phyloP scores from a whole-genome alignment of 2,797 vertebrate genomes.

The Craterocephalus amniculus region DNA sequence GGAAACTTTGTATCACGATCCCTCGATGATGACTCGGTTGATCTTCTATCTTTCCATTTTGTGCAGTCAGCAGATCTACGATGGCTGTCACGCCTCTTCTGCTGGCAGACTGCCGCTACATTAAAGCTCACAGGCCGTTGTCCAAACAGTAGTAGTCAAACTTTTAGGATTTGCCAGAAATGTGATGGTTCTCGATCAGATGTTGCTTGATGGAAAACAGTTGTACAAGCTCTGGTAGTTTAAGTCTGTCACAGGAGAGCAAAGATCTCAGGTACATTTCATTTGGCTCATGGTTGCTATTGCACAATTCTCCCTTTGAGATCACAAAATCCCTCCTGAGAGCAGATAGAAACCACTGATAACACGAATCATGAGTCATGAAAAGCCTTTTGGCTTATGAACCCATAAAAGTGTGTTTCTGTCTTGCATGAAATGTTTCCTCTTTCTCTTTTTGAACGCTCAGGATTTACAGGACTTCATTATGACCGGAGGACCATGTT shows the following conservation, averaged over 20 bases:
- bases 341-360: too few relatives aligned
- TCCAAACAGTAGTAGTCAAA: neutral
- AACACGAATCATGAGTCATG: too few relatives aligned
- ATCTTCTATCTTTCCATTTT: neutral
- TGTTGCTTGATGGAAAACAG: neutral
- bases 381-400: neutral
- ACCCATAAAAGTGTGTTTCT: too few relatives aligned
- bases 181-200: neutral
- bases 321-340: too few relatives aligned
- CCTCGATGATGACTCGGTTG: neutral
- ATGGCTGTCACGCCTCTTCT: neutral
- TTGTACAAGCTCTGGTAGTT: neutral
- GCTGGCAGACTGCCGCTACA: neutral
- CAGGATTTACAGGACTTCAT: too few relatives aligned
- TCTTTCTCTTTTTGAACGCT: too few relatives aligned
- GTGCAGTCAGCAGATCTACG: neutral
- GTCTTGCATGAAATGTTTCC: too few relatives aligned
- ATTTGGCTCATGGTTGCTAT: neutral
- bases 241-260: neutral
- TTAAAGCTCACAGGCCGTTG: neutral
- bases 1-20: neutral
- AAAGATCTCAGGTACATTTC: neutral
- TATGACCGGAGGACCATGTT: too few relatives aligned
- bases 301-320: neutral
- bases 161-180: neutral